Percentiles rank a stretch among this genome's conserved stretches.
Evolutionary conservation across 30 jellyfish, hydroid and myxozoan species (phyloP).

Genomic region (Aurelia sp.): DNA sequence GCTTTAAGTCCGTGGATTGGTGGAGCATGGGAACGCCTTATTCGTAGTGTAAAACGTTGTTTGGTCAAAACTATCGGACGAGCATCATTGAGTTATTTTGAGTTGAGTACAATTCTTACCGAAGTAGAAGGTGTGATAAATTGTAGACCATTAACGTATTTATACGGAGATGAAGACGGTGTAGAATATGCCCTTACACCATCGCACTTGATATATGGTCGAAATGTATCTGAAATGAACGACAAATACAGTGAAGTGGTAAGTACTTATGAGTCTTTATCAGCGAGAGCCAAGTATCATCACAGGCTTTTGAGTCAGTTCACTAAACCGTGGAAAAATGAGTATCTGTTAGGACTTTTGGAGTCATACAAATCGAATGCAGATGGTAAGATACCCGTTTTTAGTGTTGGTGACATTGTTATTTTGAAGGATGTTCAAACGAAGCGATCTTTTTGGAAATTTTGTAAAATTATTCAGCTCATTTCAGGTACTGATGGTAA

Average conservation of each 20-base stretch:
- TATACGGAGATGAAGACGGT: conserved; percentile 24
- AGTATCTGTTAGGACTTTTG: conserved; percentile 25
- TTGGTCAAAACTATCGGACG: neutral
- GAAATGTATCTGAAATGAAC: neutral
- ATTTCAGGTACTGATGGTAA: conserved; percentile 49
- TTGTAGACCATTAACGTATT: conserved; percentile 37
- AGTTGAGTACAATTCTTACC: conserved; percentile 28
- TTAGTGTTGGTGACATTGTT: conserved; percentile 14
- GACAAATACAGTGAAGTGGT: conserved; percentile 24
- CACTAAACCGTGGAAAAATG: conserved; percentile 45
- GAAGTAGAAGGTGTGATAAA: conserved; percentile 49
- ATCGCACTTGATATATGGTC: conserved; percentile 16
- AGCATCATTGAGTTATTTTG: conserved; percentile 15
- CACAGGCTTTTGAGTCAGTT: conserved; percentile 17
- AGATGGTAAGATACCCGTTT: conserved; percentile 3
- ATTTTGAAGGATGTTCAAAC: conserved; percentile 27
- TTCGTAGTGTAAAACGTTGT: neutral
- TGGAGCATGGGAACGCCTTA: conserved; percentile 22
- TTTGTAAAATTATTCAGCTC: conserved; percentile 14
- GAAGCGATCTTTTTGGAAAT: conserved; percentile 47
- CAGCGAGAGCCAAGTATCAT: conserved; percentile 25
- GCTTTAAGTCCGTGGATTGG: neutral
- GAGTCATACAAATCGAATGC: conserved; percentile 10
- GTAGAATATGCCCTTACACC: conserved; percentile 37
- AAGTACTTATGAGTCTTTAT: conserved; percentile 36